A percentile compares a stretch with the other conserved stretches of the same genome.
These are phyloP conservation scores for Tanypteryx hageni DNA, from an alignment of 2,888 invertebrate species.

Conservation along the genomic window DNA sequence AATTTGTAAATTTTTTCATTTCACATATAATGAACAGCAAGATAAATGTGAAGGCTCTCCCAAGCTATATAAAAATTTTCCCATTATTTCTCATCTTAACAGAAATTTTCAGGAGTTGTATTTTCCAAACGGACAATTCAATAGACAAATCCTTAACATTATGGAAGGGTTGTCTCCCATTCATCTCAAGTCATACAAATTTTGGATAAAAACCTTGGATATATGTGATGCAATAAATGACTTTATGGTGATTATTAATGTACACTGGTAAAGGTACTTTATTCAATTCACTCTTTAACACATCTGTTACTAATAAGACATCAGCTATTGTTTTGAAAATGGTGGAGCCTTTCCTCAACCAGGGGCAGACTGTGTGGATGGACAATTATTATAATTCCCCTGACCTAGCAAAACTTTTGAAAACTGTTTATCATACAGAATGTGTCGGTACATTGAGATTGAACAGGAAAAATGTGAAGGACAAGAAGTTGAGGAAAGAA, in stretches of 20 bases:
- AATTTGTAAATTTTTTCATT: too few relatives aligned
- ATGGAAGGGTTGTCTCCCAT: conserved; percentile 58
- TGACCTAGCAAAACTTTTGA: too few relatives aligned
- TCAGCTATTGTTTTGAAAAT: background rate
- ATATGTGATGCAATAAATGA: conserved; percentile 56
- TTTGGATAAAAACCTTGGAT: conserved; percentile 50
- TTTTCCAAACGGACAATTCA: conserved; percentile 43
- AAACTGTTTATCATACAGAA: too few relatives aligned
- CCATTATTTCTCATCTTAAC: conserved; percentile 12
- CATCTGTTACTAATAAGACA: background rate
- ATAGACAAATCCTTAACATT: conserved; percentile 53
- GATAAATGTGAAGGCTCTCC: too few relatives aligned
- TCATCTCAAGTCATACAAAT: conserved; percentile 62
- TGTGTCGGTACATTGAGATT: background rate
- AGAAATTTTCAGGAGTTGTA: conserved; percentile 56
- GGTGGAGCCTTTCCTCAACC: background rate
- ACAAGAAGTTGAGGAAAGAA: background rate
- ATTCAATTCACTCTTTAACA: background rate
- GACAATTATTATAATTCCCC: too few relatives aligned
- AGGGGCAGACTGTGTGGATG: too few relatives aligned
- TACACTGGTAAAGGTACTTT: conserved; percentile 37
- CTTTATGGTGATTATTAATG: conserved; percentile 43
- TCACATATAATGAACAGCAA: too few relatives aligned
- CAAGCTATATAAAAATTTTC: too few relatives aligned
- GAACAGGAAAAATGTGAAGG: background rate